Evolutionary conservation across 2,888 invertebrate genomes (phyloP).

Genomic region (Lepidochrysops patricia): DNA sequence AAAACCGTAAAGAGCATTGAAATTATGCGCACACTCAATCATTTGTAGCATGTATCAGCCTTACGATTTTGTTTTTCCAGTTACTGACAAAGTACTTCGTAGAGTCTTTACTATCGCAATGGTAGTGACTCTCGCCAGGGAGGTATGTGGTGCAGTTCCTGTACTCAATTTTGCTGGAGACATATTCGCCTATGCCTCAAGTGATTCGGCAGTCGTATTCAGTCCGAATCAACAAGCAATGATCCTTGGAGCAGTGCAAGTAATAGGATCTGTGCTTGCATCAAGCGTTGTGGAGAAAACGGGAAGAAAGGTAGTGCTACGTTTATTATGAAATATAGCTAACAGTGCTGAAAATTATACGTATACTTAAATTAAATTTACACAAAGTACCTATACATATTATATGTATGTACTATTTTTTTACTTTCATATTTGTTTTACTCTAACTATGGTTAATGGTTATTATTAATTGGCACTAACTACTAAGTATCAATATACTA

Average conservation of each 20-base stretch:
- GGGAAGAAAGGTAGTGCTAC: slow-evolving; percentile 49
- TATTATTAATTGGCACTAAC: too few relatives aligned
- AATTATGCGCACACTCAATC: too few relatives aligned
- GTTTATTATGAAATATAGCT: too few relatives aligned
- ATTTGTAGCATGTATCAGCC: too few relatives aligned
- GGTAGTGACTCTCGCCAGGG: slow-evolving; percentile 42
- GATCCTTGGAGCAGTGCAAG: slow-evolving; percentile 56
- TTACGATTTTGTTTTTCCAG: slow-evolving; percentile 32
- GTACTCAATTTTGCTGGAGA: slow-evolving; percentile 60
- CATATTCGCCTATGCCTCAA: slow-evolving; percentile 47
- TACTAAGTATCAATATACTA: too few relatives aligned
- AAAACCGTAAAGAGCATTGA: too few relatives aligned
- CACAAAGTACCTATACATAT: too few relatives aligned
- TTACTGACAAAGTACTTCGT: slow-evolving; percentile 46
- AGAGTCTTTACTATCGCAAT: slow-evolving; percentile 51
- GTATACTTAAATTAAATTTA: too few relatives aligned
- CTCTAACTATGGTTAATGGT: too few relatives aligned
- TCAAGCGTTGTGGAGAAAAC: slow-evolving; percentile 51
- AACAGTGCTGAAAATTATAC: too few relatives aligned
- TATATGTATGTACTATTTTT: too few relatives aligned
- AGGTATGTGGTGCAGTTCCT: slow-evolving; percentile 54
- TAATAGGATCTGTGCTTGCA: slow-evolving; percentile 46
- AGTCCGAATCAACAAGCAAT: slow-evolving; percentile 62
- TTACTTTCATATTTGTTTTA: too few relatives aligned
- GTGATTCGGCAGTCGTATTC: slow-evolving; percentile 36